phyloP scores from a whole-genome alignment of 2,797 vertebrate genomes.

The Monodelphis domestica region DNA sequence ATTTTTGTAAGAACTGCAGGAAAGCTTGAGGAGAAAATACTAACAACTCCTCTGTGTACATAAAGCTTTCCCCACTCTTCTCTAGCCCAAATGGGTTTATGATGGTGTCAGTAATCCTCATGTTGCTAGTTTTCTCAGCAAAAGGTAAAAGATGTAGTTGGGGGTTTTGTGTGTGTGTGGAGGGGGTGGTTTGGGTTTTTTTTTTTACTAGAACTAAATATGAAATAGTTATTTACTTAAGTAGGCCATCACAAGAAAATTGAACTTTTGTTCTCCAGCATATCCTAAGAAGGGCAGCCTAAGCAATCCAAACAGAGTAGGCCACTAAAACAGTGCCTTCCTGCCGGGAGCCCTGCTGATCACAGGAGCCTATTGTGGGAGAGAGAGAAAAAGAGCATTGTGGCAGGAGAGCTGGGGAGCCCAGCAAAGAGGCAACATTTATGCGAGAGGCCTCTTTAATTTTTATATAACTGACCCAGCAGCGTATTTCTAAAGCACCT shows the following conservation, averaged over 20 bases:
- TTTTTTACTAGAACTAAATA: constrained; percentile 58
- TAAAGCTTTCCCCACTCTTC: neutral
- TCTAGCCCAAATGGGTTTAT: neutral
- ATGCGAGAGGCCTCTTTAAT: constrained; percentile 51
- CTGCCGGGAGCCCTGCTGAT: constrained; percentile 53
- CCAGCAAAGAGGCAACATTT: constrained; percentile 65
- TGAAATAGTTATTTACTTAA: constrained; percentile 75
- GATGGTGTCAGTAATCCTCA: constrained; percentile 3
- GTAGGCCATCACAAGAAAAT: constrained; percentile 58
- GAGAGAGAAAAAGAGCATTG: constrained; percentile 76
- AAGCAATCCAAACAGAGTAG: constrained; percentile 56
- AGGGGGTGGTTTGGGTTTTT: too few species aligned
- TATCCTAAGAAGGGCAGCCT: constrained; percentile 23
- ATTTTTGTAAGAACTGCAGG: constrained; percentile 8
- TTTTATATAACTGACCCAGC: constrained; percentile 60
- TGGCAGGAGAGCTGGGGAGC: constrained; percentile 61
- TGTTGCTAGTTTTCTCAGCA: neutral
- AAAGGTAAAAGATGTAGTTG: constrained; percentile 53
- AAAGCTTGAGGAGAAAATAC: neutral
- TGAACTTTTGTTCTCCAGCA: constrained; percentile 59
- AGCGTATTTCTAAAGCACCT: constrained; percentile 32
- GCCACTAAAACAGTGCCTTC: constrained; percentile 43
- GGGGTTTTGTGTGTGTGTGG: too few species aligned
- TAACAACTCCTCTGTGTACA: neutral
- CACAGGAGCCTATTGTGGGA: constrained; percentile 77